Conservation (phyloP, 2,113 vertebrate genomes). For the Tragulus kanchil region DNA sequence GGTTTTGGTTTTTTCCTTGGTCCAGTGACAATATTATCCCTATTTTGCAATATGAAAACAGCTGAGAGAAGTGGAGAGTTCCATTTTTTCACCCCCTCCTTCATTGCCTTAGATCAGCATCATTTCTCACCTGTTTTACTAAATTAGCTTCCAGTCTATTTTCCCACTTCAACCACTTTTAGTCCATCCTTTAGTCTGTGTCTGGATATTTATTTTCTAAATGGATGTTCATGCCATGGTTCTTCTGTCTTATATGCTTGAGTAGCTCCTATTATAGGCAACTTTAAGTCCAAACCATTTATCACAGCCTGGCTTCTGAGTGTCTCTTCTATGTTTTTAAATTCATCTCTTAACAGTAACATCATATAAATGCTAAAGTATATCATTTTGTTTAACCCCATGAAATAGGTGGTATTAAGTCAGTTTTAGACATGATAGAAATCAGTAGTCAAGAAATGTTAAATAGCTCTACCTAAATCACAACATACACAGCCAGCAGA, state of each 20-base stretch:
- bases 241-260: not conserved
- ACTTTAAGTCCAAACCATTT: constrained; percentile 19
- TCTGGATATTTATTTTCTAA: constrained; percentile 39
- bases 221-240: not conserved
- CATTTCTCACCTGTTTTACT: constrained; percentile 40
- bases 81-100: not conserved
- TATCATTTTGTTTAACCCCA: constrained; percentile 11
- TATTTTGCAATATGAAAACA: constrained; percentile 50
- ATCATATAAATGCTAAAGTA: constrained; percentile 12
- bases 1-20: constrained; percentile 18
- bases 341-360: constrained; percentile 26
- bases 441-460: constrained; percentile 25
- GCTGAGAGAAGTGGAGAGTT: constrained; percentile 35
- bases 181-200: constrained; percentile 16
- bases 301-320: not conserved
- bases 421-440: constrained; percentile 19
- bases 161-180: not conserved
- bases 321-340: not conserved
- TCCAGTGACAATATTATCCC: not conserved
- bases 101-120: not conserved
- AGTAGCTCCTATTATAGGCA: not conserved
- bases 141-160: constrained; percentile 23
- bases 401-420: not conserved
- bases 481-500: not conserved
- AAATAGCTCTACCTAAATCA: not conserved